Evolutionary conservation across 2,113 vertebrate genomes (phyloP).

Genomic region (Hassar affinis): DNA sequence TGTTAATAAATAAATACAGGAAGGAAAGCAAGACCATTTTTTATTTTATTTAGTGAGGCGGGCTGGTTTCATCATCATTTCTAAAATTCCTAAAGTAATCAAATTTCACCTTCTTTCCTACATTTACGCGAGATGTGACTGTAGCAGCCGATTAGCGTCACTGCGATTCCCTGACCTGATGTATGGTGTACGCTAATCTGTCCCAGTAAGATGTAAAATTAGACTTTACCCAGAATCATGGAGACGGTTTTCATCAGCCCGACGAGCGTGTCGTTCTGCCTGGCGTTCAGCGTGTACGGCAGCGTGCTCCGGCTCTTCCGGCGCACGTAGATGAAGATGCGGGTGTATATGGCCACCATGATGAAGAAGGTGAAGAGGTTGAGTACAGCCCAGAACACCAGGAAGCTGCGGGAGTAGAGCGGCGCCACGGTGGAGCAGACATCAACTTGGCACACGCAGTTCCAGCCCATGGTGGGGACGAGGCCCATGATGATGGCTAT

Average conservation of each 20-base stretch:
- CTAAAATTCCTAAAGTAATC: background rate
- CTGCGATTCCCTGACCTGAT: background rate
- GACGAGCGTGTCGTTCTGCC: constrained; percentile 77
- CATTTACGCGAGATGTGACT: background rate
- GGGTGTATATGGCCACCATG: constrained; percentile 84
- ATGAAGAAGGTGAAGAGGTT: constrained; percentile 86
- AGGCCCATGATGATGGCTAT: constrained; percentile 81
- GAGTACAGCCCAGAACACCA: constrained; percentile 87
- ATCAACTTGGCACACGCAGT: constrained; percentile 80
- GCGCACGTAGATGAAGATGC: constrained; percentile 85
- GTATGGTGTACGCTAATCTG: background rate
- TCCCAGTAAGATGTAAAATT: background rate
- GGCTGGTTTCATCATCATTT: background rate
- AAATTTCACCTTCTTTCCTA: too few relatives aligned
- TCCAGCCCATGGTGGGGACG: constrained; percentile 85
- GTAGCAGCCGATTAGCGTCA: background rate
- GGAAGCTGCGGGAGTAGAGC: constrained; percentile 85
- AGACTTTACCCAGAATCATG: constrained; percentile 82
- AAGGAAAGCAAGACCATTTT: too few relatives aligned
- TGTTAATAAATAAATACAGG: too few relatives aligned
- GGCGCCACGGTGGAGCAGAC: constrained; percentile 85
- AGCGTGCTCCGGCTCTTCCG: constrained; percentile 72
- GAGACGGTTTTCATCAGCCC: constrained; percentile 90
- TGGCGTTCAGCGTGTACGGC: constrained; percentile 71
- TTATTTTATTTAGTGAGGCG: too few relatives aligned